Base-by-base conservation (phyloP, 1,140 invertebrate genomes). In the Ptiloglossa arizonensis region DNA sequence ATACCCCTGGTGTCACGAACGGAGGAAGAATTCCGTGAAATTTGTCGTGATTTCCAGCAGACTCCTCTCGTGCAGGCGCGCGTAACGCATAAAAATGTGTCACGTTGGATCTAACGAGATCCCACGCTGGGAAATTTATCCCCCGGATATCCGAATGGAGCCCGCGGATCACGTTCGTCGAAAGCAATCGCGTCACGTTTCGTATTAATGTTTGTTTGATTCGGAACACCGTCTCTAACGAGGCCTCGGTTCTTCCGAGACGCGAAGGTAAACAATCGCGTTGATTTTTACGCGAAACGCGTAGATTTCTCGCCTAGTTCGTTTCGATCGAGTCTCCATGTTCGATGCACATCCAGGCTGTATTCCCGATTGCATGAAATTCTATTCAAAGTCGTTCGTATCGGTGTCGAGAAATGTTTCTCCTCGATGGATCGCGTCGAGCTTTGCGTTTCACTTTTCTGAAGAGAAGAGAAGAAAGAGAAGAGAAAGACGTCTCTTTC, bases 201-300 rank as follows among this genome's bases (percentile, higher is more conserved):
- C 35, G 24, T 32, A 73, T 73, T 73, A 73, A 54, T 35, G 54
- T 52, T 64, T 64, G n/a, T 32, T 6, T 3, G 6, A 29, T 29
- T 15, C 15, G 9, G 6, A 48, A 35, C 38, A 44, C 2, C 15
- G 11, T 6, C 1, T 13, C 0, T 35, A 22, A 3, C 22, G 41
- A 50, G 2, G 24, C 62, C 8, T 17, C 32, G 54, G 41, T 2
- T 1, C 27, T 41, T 41, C 2, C 17, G 9, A 24, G 17, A 17
- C 5, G 13, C 29, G 24, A 11, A 24, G n/a, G 6, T n/a, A 52
- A 38, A 62, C 69, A 48, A 62, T 72, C 9, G 27, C 22, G 17
- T 19, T 24, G 57, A 48, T 24, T 35, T n/a, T 60, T 48, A 17
- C 5, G 3, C n/a, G 6, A 48, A 70, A 44, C 3, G 13, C n/a